A percentile compares a stretch with the other conserved stretches of the same genome.
These are phyloP conservation scores for Syngnathus rostellatus DNA, from an alignment of 2,797 vertebrate species.

Conservation along the genomic window DNA sequence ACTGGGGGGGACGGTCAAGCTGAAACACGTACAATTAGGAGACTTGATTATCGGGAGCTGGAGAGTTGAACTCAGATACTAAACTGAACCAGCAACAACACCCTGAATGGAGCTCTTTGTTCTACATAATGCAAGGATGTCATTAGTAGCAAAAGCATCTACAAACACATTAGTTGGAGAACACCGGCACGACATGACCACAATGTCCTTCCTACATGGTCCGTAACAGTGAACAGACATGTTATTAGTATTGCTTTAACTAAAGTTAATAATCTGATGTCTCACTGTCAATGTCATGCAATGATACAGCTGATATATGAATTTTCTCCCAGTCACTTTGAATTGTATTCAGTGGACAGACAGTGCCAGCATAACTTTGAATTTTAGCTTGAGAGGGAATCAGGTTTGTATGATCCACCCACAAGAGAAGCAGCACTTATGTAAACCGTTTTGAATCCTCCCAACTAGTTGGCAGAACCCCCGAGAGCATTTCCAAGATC, in stretches of 20 bases:
- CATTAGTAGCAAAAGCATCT: background rate
- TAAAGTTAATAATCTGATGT: background rate
- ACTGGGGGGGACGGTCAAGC: too few species aligned
- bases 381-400: background rate
- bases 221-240: background rate
- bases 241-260: background rate
- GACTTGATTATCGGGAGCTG: too few species aligned
- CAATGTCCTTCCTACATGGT: background rate
- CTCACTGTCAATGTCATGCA: background rate
- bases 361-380: background rate
- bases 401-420: background rate
- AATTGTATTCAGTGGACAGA: slow-evolving; percentile 1
- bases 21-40: too few species aligned
- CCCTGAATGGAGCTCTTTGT: too few species aligned
- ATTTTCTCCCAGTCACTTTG: background rate
- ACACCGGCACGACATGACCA: background rate
- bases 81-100: background rate
- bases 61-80: background rate
- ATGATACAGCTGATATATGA: background rate
- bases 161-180: background rate
- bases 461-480: too few species aligned
- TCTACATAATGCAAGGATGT: too few species aligned
- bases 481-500: too few species aligned
- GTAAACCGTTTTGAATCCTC: background rate
- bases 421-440: background rate